Base-by-base conservation (phyloP, 2,888 invertebrate genomes). In the Ormyrus nitidulus region DNA sequence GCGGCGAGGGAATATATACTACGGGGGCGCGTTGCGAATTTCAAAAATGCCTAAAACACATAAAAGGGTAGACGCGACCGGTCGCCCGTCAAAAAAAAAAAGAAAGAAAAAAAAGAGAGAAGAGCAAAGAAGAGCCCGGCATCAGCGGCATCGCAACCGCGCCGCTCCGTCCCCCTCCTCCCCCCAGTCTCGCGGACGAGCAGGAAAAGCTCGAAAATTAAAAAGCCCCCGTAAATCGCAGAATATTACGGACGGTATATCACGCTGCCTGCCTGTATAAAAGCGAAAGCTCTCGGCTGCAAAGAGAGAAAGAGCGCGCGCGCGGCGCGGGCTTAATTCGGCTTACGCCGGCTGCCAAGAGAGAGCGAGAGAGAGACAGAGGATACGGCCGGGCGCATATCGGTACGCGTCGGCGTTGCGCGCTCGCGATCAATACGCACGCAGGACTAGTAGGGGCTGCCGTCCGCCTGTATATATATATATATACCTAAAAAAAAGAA, bases 171-270 rank as follows among this genome's bases (percentile, higher is more conserved):
- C 34, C 34, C 34, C 19, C 19, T 19, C 34, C 11, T n/a, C 34
- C n/a, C 8, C 19, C 56, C 10, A 51, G 64, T 44, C 34, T 34
- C 44, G 54, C 48, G 53, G 74, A 58, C 58, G 74, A 61, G 77
- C 48, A 49, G 68, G 73, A 77, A 81, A 79, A 81, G 79, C 77
- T 81, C 79, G 79, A 81, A 81, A 81, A 81, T 81, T 81, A 81
- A 79, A 81, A 81, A 81, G 81, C 79, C 77, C 79, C 81, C 76
- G 77, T 79, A 77, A 79, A 79, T 81, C 81, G 79, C 74, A 48
- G 81, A 79, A 81, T 81, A 81, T 79, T 79, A 81, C 79, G 69
- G 70, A 53, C 79, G 76, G 79, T 79, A 79, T 79, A 81, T 81
- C 76, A 79, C 64, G 58, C 79, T 19, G 44, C 51, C 68, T n/a